Evolutionary conservation across 2,888 invertebrate species (phyloP).

Genomic region (Lissonota sp.): DNA sequence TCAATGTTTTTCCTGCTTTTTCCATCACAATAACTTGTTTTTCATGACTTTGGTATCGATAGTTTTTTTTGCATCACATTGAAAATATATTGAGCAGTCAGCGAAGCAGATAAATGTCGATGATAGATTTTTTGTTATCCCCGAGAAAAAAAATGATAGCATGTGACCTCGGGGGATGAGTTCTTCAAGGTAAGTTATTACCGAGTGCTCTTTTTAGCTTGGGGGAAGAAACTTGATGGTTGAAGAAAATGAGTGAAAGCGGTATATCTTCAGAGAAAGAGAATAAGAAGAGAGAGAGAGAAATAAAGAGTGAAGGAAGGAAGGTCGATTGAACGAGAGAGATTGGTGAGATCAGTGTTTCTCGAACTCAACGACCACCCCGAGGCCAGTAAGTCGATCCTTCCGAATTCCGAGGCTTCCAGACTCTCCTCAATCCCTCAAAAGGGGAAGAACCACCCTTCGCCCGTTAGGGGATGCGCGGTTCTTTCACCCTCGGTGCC

Average conservation of each 20-base stretch:
- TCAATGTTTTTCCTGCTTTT: not conserved
- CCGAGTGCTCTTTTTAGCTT: not conserved
- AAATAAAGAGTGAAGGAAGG: slow-evolving; percentile 28
- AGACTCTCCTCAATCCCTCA: slow-evolving; percentile 6
- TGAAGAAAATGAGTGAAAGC: not conserved
- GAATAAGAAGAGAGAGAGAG: slow-evolving; percentile 13
- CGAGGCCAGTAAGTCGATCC: slow-evolving; percentile 66
- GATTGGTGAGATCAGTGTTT: slow-evolving; percentile 60
- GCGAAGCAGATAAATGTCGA: not conserved
- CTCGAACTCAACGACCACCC: slow-evolving; percentile 68
- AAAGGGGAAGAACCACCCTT: slow-evolving; percentile 11
- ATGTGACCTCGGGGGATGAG: slow-evolving; percentile 4
- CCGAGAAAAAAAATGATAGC: slow-evolving; percentile 9
- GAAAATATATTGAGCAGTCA: too few relatives aligned
- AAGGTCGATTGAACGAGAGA: slow-evolving; percentile 39
- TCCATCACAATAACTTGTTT: not conserved
- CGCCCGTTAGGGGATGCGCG: slow-evolving; percentile 38
- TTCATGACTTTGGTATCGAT: not conserved
- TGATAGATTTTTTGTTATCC: slow-evolving; percentile 19
- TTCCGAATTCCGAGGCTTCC: slow-evolving; percentile 55
- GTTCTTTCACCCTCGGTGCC: slow-evolving; percentile 30
- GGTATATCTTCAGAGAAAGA: slow-evolving; percentile 3
- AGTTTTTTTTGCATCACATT: not conserved
- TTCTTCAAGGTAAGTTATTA: slow-evolving; percentile 12
- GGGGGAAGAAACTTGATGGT: slow-evolving; percentile 7